These are phyloP conservation scores for Ectemnius cavifrons DNA, from an alignment of 2,888 invertebrate genomes.

Conservation along the genomic window DNA sequence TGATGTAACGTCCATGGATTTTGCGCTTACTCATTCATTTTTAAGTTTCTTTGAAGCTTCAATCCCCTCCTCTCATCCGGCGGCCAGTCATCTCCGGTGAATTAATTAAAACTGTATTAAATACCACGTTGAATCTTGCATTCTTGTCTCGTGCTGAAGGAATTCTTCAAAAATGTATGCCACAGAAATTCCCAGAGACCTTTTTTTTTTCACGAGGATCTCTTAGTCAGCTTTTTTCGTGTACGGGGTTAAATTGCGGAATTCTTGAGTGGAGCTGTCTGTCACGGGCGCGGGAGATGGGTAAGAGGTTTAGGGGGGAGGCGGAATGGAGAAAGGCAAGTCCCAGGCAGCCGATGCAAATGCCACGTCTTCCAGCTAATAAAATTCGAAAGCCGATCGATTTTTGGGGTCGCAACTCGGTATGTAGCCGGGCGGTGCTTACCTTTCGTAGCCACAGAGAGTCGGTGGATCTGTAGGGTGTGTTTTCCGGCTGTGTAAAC, in stretches of 20 bases:
- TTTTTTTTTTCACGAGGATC: no score
- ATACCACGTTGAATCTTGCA: no score
- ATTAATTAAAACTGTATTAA: background rate
- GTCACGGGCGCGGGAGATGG: background rate
- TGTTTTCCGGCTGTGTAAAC: slow-evolving; percentile 65
- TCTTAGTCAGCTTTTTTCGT: no score
- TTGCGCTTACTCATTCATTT: slow-evolving; percentile 14
- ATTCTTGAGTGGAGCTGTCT: background rate
- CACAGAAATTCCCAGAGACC: background rate
- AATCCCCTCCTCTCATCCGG: background rate
- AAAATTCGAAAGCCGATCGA: slow-evolving; percentile 61
- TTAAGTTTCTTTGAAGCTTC: slow-evolving; percentile 31
- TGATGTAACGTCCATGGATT: slow-evolving; percentile 37
- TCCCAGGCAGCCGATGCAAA: slow-evolving; percentile 58
- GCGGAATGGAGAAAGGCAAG: slow-evolving; percentile 25
- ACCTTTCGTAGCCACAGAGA: slow-evolving; percentile 21
- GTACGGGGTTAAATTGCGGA: background rate
- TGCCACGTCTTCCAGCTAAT: slow-evolving; percentile 64
- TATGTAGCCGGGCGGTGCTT: slow-evolving; percentile 34
- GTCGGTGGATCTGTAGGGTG: slow-evolving; percentile 20
- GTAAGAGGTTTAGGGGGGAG: background rate
- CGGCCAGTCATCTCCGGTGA: slow-evolving; percentile 25
- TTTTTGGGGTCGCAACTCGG: slow-evolving; percentile 25
- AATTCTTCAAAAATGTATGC: slow-evolving; percentile 14
- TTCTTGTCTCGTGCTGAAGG: no score